Conservation (phyloP, 2,888 invertebrate genomes). For the Trachelus troglodyta region DNA sequence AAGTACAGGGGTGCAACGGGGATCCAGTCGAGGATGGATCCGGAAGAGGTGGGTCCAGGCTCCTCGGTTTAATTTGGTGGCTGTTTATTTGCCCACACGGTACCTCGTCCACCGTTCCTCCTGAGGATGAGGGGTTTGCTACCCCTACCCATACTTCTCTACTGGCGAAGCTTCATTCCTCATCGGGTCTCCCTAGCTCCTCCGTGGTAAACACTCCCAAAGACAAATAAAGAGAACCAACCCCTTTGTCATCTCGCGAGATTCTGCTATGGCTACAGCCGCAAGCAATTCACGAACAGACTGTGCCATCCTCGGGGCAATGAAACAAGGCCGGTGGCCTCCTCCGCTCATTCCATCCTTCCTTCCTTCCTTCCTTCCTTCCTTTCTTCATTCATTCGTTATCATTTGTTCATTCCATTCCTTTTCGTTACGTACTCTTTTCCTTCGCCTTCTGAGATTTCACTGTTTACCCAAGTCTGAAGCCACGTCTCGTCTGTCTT, state of each 20-base stretch:
- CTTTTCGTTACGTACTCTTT: not conserved
- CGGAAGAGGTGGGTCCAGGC: slow-evolving; percentile 1
- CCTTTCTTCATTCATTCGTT: not conserved
- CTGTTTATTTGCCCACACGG: slow-evolving; percentile 26
- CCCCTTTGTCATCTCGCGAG: slow-evolving; percentile 11
- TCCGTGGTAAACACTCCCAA: not conserved
- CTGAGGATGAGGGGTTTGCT: not conserved
- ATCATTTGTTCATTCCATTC: not conserved
- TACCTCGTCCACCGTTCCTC: not conserved
- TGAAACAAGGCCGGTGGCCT: not conserved
- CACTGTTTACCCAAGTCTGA: not conserved
- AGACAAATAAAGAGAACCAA: slow-evolving; percentile 12
- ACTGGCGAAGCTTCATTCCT: slow-evolving; percentile 4
- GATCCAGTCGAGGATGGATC: not conserved
- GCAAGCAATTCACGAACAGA: slow-evolving; percentile 24
- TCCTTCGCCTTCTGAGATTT: not conserved
- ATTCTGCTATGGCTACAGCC: slow-evolving; percentile 14
- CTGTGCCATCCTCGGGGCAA: slow-evolving; percentile 15
- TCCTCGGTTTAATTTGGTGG: slow-evolving; percentile 24
- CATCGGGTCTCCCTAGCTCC: not conserved
- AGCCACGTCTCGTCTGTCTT: not conserved
- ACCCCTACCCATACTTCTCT: not conserved
- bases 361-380: not conserved
- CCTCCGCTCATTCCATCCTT: not conserved
- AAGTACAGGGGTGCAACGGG: not conserved